phyloP scores from a whole-genome alignment of 2,113 vertebrate genomes.

The Nipponia nippon region DNA sequence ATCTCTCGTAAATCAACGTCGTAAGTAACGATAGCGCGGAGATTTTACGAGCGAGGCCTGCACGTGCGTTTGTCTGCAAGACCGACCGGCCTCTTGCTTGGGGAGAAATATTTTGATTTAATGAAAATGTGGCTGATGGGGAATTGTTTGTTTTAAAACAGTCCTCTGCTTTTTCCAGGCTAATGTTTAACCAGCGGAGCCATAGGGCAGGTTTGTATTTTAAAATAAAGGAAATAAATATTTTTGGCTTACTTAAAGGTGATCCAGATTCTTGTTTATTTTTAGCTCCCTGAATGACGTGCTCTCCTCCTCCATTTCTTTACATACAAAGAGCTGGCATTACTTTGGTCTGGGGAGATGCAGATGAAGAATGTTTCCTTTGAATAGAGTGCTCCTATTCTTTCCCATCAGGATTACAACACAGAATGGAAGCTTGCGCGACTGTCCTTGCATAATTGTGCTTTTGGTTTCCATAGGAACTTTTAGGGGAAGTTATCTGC shows the following conservation, averaged over 20 bases:
- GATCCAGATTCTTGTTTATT: neutral
- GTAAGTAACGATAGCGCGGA: too few relatives aligned
- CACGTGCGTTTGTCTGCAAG: neutral
- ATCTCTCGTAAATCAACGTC: neutral
- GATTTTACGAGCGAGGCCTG: neutral
- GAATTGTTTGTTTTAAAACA: neutral
- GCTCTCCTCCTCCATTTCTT: neutral
- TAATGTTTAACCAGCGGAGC: neutral
- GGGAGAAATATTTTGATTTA: neutral
- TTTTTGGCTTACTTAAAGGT: neutral
- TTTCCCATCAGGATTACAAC: neutral
- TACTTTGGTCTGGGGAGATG: neutral
- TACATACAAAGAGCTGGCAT: neutral
- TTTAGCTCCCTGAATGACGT: neutral
- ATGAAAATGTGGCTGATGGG: neutral
- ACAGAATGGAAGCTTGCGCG: neutral
- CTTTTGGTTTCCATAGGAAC: neutral
- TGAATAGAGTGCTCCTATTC: neutral
- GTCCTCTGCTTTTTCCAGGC: neutral
- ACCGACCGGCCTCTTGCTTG: rapidly evolving
- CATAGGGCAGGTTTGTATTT: neutral
- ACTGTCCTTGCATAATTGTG: neutral
- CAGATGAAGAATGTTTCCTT: neutral
- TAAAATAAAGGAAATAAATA: neutral
- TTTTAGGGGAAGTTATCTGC: neutral